Evolutionary conservation across 2,113 vertebrate species (phyloP), one percentile per base, ranked within the genome.

Genomic region (Butastur rufipennis): DNA sequence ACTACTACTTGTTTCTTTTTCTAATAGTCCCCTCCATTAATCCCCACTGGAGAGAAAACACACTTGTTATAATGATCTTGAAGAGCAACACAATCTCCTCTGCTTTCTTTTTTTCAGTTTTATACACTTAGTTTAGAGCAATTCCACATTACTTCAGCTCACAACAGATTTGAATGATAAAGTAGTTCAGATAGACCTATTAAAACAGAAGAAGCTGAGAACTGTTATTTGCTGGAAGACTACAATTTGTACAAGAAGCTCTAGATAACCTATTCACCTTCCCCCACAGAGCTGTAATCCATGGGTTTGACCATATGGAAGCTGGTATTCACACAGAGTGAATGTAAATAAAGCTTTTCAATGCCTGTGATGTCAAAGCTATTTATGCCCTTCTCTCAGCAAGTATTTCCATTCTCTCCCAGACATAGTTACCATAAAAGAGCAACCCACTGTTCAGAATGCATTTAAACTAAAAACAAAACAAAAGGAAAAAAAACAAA

Each of bases 311-410:
- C 97, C 97, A 95, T 95, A 95, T 97, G 97, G 97, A 97, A 95
- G 93, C 88, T 93, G 90, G 61, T 77, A 71, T 86, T 98, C 97
- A 88, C 87, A 95, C 88, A 36, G 95, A 94, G 94, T 96, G 91
- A 90, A 89, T 98, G 97, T 97, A 98, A 98, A 98, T 98, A 98
- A 97, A 97, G 92, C 92, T 97, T 97, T 97, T 86, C 91, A 94
- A 45, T 90, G 93, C 89, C 89, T 93, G 70, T 61, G 90, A 92
- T 96, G 97, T 90, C 94, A 87, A 96, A 96, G 94, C 96, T 96
- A 93, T 98, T 98, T 97, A 93, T 93, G 94, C 93, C 95, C 97
- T 91, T 96, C 82, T 96, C 97, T 96, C 98, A 97, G 97, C 96
- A 97, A 98, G 97, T 78, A 66, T 92, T 97, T 97, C 97, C 94